These are phyloP conservation scores for Vultur gryphus DNA, from an alignment of 2,797 vertebrate species.

Conservation along the genomic window DNA sequence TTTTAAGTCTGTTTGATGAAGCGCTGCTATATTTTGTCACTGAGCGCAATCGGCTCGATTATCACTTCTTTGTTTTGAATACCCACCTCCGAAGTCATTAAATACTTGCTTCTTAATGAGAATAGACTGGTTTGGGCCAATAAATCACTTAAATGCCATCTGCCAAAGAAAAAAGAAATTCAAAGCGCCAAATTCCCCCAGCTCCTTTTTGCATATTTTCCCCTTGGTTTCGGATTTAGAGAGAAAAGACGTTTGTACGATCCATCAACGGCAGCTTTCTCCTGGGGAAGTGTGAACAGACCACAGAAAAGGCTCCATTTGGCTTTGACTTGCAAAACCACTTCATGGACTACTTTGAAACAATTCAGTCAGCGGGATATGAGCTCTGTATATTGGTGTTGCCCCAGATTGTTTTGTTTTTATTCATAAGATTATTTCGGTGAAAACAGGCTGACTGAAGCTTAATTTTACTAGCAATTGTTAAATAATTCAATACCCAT, in stretches of 20 bases:
- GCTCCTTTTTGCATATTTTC: background rate
- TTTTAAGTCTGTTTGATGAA: slow-evolving; percentile 20
- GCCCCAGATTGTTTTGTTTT: slow-evolving; percentile 20
- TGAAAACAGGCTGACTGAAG: slow-evolving; percentile 32
- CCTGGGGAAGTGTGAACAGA: slow-evolving; percentile 7
- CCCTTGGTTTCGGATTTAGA: background rate
- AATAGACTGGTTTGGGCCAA: slow-evolving; percentile 16
- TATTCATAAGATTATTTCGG: slow-evolving; percentile 39
- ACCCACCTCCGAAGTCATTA: slow-evolving; percentile 30
- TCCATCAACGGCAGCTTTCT: background rate
- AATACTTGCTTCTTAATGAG: slow-evolving; percentile 46
- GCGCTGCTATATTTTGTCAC: background rate
- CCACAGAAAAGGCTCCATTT: background rate
- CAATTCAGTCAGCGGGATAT: background rate
- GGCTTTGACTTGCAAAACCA: slow-evolving; percentile 5
- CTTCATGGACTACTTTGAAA: slow-evolving; percentile 3
- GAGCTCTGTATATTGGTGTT: background rate
- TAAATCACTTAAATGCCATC: slow-evolving; percentile 27
- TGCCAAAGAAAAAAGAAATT: slow-evolving; percentile 11
- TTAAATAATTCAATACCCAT: slow-evolving; percentile 63
- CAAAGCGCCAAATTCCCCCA: background rate
- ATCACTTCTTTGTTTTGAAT: slow-evolving; percentile 23
- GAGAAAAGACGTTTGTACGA: background rate
- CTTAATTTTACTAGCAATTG: slow-evolving; percentile 41
- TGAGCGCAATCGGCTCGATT: background rate